A percentile compares a stretch with the other conserved stretches of the same genome.
phyloP scores from a whole-genome alignment of 2,888 invertebrate species.

The Petrolisthes cinctipes region DNA sequence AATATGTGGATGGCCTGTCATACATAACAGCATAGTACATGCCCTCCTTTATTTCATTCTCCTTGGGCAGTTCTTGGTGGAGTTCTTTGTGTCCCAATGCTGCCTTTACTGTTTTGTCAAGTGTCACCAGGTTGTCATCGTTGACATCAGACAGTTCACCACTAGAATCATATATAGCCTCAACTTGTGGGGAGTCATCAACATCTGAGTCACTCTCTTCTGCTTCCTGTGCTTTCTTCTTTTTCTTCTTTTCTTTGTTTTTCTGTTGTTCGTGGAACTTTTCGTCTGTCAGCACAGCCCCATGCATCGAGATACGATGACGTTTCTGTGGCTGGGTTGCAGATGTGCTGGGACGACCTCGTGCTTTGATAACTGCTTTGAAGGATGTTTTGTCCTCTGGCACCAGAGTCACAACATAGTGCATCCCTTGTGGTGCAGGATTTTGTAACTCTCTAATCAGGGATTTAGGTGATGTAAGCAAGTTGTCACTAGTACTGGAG shows the following conservation, averaged over 20 bases:
- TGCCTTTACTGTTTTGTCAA: not conserved
- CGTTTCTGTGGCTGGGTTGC: conserved; percentile 8
- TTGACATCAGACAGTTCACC: conserved; percentile 16
- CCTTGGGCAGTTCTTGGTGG: not conserved
- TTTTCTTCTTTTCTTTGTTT: conserved; percentile 8
- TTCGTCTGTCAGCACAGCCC: conserved; percentile 26
- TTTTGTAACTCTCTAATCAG: conserved; percentile 17
- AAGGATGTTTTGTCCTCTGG: conserved; percentile 14
- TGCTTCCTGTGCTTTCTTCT: conserved; percentile 22
- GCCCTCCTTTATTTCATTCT: conserved; percentile 3
- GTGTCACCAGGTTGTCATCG: not conserved
- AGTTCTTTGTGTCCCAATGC: conserved; percentile 4
- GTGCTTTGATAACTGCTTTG: conserved; percentile 22
- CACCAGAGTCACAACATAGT: conserved; percentile 6
- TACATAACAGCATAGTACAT: conserved; percentile 29
- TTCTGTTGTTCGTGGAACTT: conserved; percentile 15
- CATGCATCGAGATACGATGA: conserved; percentile 37
- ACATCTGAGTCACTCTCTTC: conserved; percentile 21
- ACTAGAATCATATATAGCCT: conserved; percentile 4
- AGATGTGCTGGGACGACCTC: conserved; percentile 22
- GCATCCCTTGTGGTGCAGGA: conserved; percentile 33
- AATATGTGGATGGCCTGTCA: conserved; percentile 32
- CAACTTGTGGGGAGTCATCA: not conserved
- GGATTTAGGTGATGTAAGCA: conserved; percentile 17
- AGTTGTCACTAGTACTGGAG: conserved; percentile 1